Conservation (phyloP, 1,140 invertebrate species). For the Mizuhopecten yessoensis region DNA sequence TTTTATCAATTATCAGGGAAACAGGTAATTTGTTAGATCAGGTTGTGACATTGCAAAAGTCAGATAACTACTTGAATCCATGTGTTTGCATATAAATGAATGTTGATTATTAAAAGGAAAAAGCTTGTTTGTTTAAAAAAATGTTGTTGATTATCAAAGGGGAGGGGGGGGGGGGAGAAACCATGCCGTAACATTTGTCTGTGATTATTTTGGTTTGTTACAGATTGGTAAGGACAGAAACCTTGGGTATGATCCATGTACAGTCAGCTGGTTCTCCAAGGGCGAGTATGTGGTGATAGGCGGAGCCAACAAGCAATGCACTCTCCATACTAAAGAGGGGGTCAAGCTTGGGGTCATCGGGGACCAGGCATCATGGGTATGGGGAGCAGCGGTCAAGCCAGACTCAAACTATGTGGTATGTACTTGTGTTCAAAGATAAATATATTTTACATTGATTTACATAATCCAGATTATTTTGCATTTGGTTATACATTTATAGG, state of each 20-base stretch:
- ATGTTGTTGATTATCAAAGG: too few species aligned
- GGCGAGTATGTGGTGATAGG: conserved; percentile 93
- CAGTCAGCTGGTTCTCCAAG: conserved; percentile 89
- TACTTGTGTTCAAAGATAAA: conserved; percentile 10
- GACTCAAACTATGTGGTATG: conserved; percentile 89
- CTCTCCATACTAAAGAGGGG: conserved; percentile 93
- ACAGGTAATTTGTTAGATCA: conserved; percentile 85
- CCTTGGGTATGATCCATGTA: conserved; percentile 92
- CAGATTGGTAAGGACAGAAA: conserved; percentile 89
- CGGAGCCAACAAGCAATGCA: conserved; percentile 91
- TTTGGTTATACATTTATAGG: too few species aligned
- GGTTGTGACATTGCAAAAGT: neutral
- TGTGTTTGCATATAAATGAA: too few species aligned
- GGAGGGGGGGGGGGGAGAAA: too few species aligned
- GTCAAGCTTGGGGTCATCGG: conserved; percentile 90
- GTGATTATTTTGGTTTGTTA: neutral
- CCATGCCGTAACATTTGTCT: too few species aligned
- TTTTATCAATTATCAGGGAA: conserved; percentile 96
- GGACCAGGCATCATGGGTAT: conserved; percentile 92
- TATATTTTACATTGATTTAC: too few species aligned
- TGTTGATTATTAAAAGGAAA: too few species aligned
- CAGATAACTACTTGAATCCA: too few species aligned
- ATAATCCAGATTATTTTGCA: too few species aligned
- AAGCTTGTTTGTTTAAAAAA: too few species aligned
- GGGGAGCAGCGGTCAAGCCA: conserved; percentile 91